Conservation (phyloP, 2,113 vertebrate genomes). For the Eretmodus cyanostictus region DNA sequence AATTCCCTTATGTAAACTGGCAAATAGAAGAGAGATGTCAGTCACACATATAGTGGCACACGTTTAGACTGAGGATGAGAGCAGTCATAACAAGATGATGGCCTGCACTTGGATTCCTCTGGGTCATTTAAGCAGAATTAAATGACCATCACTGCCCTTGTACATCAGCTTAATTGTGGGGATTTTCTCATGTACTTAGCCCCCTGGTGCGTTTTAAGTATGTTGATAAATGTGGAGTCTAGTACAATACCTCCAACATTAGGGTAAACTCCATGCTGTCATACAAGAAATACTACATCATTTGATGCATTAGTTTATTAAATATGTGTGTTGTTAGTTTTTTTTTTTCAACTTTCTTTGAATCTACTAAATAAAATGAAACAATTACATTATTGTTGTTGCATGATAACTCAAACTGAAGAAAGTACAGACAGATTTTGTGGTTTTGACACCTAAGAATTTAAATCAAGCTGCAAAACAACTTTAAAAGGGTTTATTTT, state of each 20-base stretch:
- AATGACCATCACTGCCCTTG: conserved; percentile 36
- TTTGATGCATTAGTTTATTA: not conserved
- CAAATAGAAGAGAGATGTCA: not conserved
- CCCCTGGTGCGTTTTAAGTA: conserved; percentile 18
- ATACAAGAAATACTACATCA: not conserved
- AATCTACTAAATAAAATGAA: not conserved
- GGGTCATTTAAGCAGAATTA: conserved; percentile 45
- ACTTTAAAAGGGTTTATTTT: fast-evolving
- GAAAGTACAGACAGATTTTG: not conserved
- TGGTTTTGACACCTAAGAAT: not conserved
- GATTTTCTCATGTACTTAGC: conserved; percentile 28
- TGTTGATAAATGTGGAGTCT: conserved; percentile 21
- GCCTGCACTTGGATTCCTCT: conserved; percentile 13
- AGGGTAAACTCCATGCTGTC: not conserved
- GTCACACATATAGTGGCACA: not conserved
- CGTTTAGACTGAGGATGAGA: not conserved
- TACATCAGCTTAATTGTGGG: conserved; percentile 40
- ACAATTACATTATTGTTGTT: not conserved
- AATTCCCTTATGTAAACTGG: not conserved
- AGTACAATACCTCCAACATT: not conserved
- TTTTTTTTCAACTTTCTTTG: not conserved
- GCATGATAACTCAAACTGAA: not conserved
- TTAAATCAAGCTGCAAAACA: not conserved
- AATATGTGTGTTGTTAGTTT: not conserved
- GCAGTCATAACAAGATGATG: conserved; percentile 28